phyloP scores from a whole-genome alignment of 1,140 invertebrate species.

The Asbolus verrucosus region DNA sequence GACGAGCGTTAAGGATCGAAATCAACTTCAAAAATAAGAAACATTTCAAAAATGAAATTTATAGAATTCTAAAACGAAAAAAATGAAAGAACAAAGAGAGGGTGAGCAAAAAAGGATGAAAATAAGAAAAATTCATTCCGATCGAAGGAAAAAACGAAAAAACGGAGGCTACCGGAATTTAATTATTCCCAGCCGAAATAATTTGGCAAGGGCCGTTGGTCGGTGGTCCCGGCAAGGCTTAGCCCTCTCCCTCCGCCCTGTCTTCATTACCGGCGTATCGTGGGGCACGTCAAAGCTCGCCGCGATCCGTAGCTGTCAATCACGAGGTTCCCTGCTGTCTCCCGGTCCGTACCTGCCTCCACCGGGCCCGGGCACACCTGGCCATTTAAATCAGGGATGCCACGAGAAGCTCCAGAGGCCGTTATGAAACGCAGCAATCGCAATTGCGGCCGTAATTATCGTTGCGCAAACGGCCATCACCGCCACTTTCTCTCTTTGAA shows the following conservation, averaged over 20 bases:
- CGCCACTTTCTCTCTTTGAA: background rate
- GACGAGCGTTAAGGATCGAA: too few relatives aligned
- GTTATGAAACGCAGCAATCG: background rate
- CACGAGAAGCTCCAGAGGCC: background rate
- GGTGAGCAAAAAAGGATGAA: too few relatives aligned
- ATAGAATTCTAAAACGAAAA: too few relatives aligned
- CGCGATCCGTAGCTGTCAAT: slow-evolving; percentile 43
- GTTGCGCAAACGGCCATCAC: too few relatives aligned
- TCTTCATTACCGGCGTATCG: slow-evolving; percentile 34
- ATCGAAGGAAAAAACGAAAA: too few relatives aligned
- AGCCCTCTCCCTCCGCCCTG: slow-evolving; percentile 27
- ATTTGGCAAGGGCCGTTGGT: slow-evolving; percentile 1
- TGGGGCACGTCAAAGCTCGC: slow-evolving; percentile 26
- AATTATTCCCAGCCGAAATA: background rate
- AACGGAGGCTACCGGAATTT: too few relatives aligned
- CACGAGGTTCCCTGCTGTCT: slow-evolving; percentile 40
- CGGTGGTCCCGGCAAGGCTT: slow-evolving; percentile 22
- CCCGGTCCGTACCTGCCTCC: slow-evolving; percentile 23
- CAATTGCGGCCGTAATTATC: background rate
- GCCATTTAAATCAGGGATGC: slow-evolving; percentile 5
- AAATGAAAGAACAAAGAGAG: too few relatives aligned
- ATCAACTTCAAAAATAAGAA: too few relatives aligned
- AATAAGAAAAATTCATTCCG: too few relatives aligned
- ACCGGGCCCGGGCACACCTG: slow-evolving; percentile 15
- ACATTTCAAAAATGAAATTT: too few relatives aligned